Base-by-base conservation (phyloP, 1,140 invertebrate genomes). In the Drosophila fuyamai region DNA sequence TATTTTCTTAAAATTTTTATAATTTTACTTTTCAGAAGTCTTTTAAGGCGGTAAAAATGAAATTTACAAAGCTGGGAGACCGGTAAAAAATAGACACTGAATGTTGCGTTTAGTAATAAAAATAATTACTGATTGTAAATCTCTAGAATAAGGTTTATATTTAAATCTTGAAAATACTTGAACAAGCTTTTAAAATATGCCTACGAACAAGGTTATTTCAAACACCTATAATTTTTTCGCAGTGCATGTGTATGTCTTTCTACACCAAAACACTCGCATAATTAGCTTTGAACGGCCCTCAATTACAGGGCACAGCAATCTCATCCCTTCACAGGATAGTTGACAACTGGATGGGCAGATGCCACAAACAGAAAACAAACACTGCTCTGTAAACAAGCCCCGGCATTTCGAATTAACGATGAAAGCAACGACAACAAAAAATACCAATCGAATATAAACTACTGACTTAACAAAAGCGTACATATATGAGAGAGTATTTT, bases 251-350 rank as follows among this genome's bases (percentile, higher is more conserved):
- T 61, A 35, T 36, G 54, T 40, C 18, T 41, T 36, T 47, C 46
- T 76, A 32, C 12, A n/a, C 40, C 27, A 23, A 62, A 47, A 46
- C 58, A 55, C 65, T 47, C 40, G 59, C 60, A 72, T 67, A 86
- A 85, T 78, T 81, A 86, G 82, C 75, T 68, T 81, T 71, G 53
- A 81, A 59, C 54, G 50, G 38, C 47, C 38, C 43, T 48, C 70
- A 84, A 79, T 76, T 76, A 59, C 43, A 43, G n/a, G 27, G 38
- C 47, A 27, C 43, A 13, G 35, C 40, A 43, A 18, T 59, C 46
- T 16, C 38, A 29, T 27, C 36, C 9, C 14, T 4, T 0, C 36
- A 29, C 27, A 40, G 70, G 12, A 27, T 43, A 73, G 50, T 60
- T 41, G 54, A 38, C 40, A 46, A 63, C 55, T 51, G 58, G 47